phyloP scores from a whole-genome alignment of 2,113 vertebrate genomes.

The Orycteropus afer region DNA sequence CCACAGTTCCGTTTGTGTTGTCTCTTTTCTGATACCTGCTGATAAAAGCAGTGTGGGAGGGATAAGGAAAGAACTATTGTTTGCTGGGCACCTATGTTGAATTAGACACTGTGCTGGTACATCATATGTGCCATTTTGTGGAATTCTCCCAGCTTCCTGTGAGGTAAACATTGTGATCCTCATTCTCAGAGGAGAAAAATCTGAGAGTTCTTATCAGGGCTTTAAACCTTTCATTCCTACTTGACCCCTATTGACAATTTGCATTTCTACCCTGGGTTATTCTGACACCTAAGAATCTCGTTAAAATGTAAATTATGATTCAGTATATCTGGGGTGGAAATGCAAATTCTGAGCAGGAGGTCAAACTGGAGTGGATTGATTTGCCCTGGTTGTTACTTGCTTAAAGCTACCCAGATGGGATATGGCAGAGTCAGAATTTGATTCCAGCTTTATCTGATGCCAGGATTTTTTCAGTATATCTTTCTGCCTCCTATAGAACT shows the following conservation, averaged over 20 bases:
- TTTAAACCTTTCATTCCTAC: neutral
- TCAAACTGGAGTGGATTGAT: no score
- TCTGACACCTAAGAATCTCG: no score
- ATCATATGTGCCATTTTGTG: neutral
- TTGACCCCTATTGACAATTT: neutral
- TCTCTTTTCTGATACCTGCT: neutral
- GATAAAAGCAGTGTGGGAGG: neutral
- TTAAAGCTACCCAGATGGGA: neutral
- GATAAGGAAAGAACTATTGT: neutral
- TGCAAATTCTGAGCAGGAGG: no score
- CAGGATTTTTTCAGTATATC: slow-evolving; percentile 41
- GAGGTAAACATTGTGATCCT: neutral
- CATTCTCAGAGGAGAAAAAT: neutral
- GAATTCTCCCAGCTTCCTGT: neutral
- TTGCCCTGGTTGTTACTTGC: neutral
- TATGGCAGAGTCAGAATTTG: neutral
- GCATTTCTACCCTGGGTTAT: no score
- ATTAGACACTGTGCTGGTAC: neutral
- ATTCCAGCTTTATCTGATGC: neutral
- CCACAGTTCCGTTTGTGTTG: no score
- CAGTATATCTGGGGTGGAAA: no score
- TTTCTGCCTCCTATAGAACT: neutral
- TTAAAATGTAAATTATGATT: no score
- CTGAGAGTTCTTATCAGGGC: neutral
- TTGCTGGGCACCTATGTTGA: neutral